A percentile compares a stretch with the other conserved stretches of the same genome.
These are phyloP conservation scores for Vidua chalybeata DNA, from an alignment of 2,113 vertebrate genomes.

Conservation along the genomic window DNA sequence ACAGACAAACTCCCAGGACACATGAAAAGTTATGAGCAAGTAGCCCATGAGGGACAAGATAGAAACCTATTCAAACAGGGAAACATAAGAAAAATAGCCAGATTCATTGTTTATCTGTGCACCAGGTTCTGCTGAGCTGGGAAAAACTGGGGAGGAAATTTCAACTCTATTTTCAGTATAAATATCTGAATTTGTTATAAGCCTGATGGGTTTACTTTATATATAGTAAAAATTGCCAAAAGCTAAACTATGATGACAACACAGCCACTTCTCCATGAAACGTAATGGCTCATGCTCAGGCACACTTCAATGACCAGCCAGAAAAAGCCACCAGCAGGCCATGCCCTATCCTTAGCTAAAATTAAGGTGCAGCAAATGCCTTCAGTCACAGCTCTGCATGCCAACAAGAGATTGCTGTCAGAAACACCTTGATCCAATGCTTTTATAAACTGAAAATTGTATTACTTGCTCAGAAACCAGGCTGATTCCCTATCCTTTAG, in stretches of 20 bases:
- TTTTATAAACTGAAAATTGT: not conserved
- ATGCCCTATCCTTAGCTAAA: not conserved
- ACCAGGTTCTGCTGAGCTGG: not conserved
- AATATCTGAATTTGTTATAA: not conserved
- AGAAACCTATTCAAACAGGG: not conserved
- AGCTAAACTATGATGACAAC: not conserved
- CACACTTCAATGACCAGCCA: not conserved
- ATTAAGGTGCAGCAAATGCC: not conserved
- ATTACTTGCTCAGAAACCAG: not conserved
- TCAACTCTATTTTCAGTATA: not conserved
- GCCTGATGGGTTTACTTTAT: not conserved
- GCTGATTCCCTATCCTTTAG: not conserved
- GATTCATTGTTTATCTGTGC: not conserved
- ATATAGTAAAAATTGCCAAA: not conserved
- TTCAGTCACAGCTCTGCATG: not conserved
- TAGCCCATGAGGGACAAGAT: not conserved
- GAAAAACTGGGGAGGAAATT: not conserved
- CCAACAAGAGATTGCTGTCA: not conserved
- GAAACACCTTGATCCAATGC: accelerated
- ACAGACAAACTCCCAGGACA: not conserved
- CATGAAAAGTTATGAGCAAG: not conserved
- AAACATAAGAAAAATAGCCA: not conserved
- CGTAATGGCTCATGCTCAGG: not conserved
- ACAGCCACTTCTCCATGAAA: not conserved
- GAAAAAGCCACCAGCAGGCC: not conserved